Evolutionary conservation across 1,140 invertebrate species (phyloP), one percentile per base, ranked within the genome.

Genomic region (Pissodes strobi): DNA sequence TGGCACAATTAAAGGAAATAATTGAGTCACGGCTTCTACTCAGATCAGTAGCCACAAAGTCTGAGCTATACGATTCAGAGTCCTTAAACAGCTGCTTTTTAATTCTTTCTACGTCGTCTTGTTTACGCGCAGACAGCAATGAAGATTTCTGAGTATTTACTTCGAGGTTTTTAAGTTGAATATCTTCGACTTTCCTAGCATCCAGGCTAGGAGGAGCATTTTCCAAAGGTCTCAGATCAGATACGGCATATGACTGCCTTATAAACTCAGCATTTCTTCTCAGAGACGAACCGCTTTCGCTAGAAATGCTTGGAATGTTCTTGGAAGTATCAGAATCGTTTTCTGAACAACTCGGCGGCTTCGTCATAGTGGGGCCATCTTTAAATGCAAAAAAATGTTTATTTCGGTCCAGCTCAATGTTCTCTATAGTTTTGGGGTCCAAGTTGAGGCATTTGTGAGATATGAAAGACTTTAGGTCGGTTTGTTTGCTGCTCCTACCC

Each of bases 291-390:
- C 46, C 43, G 64, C 71, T 76, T 67, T 78, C 76, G 25, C 63
- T 73, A 0, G 76, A 72, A 62, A 78, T 73, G 45, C 75, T 74
- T 8, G 76, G 76, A 65, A 78, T 78, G 63, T 78, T 76, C 60
- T 75, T 78, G 2, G 76, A 77, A 21, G 76, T 78, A 65, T 78
- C 75, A 2, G 75, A 77, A 46, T 76, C 76, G 41, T 68, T 70
- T 27, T 68, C 65, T 30, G 62, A 64, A 39, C 62, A 45, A 58
- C 25, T 45, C n/a, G n/a, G n/a, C 15, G 10, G n/a, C 38, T 49
- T 56, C 25, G 37, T 58, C 22, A 55, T 58, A 30, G 22, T 63
- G 46, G 27, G 22, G 12, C 45, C 45, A 38, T 59, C 56, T 34
- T 30, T 59, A 48, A 27, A n/a, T 56, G 18, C 38, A 15, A 22